Conservation (phyloP, 92 coral and sea anemone genomes). For the Zoanthus sansibaricus region DNA sequence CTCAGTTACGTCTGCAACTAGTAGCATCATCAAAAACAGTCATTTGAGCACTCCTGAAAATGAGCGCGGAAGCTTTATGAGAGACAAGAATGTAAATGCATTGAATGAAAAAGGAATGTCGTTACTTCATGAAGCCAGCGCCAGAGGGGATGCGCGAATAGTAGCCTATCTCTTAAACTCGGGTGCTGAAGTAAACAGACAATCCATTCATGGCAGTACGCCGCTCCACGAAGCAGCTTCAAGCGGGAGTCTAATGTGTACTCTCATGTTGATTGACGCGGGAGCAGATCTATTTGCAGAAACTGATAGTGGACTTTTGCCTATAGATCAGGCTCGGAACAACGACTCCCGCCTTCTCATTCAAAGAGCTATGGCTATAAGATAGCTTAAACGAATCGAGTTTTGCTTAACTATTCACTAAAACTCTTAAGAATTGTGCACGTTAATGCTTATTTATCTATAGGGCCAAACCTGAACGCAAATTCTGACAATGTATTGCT, state of each 20-base stretch:
- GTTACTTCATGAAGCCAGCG: constrained; percentile 89
- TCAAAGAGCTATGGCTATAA: constrained; percentile 86
- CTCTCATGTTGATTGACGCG: constrained; percentile 73
- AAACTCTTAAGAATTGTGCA: background rate
- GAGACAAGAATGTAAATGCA: constrained; percentile 70
- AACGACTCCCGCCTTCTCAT: constrained; percentile 63
- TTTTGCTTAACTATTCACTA: constrained; percentile 8
- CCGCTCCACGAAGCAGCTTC: constrained; percentile 93
- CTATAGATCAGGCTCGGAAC: constrained; percentile 80
- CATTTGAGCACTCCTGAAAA: constrained; percentile 43
- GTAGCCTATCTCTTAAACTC: constrained; percentile 71
- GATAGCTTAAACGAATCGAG: constrained; percentile 44
- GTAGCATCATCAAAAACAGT: background rate
- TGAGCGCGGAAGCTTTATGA: constrained; percentile 40
- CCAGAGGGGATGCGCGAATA: constrained; percentile 75
- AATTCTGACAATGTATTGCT: constrained; percentile 87
- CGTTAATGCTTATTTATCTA: too few species aligned
- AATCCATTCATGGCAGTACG: constrained; percentile 91
- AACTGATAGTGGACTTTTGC: constrained; percentile 86
- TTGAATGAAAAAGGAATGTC: constrained; percentile 84
- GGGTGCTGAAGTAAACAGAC: constrained; percentile 97
- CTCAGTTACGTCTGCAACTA: background rate
- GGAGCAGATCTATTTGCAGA: constrained; percentile 97
- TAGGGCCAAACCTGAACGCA: too few species aligned
- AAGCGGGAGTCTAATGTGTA: constrained; percentile 71